Evolutionary conservation across 2,888 invertebrate genomes (phyloP).

Genomic region (Lithophane leautieri): DNA sequence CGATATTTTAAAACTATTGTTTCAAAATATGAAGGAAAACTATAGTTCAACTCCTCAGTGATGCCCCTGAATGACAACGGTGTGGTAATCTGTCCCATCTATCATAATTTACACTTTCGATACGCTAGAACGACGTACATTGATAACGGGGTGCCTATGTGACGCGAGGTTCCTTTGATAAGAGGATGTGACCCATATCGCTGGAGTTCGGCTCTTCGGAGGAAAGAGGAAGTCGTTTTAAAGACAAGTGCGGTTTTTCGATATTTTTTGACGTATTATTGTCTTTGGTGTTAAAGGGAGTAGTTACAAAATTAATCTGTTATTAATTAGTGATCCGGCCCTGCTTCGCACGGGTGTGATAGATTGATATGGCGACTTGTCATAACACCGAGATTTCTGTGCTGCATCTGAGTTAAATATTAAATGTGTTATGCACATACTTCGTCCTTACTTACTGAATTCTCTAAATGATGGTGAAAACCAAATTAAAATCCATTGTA

Average conservation of each 20-base stretch:
- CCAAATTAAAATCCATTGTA: background rate
- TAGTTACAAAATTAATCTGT: background rate
- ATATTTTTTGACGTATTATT: background rate
- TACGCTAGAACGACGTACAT: conserved; percentile 51
- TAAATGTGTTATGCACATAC: background rate
- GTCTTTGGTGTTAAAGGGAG: background rate
- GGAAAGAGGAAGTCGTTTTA: conserved; percentile 22
- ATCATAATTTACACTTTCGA: conserved; percentile 68
- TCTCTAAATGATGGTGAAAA: background rate
- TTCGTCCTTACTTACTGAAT: background rate
- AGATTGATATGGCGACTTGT: background rate
- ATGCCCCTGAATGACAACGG: conserved; percentile 45
- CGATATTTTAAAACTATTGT: background rate
- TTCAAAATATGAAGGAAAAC: background rate
- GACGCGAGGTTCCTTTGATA: conserved; percentile 26
- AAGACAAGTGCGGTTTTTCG: background rate
- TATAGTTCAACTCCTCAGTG: conserved; percentile 1
- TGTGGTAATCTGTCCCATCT: conserved; percentile 57
- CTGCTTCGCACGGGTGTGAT: too few relatives aligned
- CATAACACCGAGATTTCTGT: background rate
- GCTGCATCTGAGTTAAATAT: too few relatives aligned
- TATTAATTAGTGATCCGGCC: too few relatives aligned
- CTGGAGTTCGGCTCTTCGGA: conserved; percentile 13
- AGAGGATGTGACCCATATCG: conserved; percentile 46
- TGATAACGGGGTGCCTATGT: conserved; percentile 50